Percentiles rank a stretch among this genome's conserved stretches.
phyloP scores from a whole-genome alignment of 2,888 invertebrate genomes.

The Pomacea canaliculata region DNA sequence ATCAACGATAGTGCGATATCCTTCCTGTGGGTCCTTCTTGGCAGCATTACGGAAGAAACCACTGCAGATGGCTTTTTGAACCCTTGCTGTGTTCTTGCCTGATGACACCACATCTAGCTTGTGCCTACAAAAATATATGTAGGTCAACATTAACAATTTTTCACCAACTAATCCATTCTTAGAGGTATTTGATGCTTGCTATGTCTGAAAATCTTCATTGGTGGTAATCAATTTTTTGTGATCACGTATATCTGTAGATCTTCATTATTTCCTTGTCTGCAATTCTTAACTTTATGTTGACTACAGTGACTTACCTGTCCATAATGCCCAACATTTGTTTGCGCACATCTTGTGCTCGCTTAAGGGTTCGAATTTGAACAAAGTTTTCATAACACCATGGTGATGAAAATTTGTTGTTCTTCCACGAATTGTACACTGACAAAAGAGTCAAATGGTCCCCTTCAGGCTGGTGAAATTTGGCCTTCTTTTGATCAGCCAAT shows the following conservation, averaged over 20 bases:
- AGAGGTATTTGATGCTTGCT: no score
- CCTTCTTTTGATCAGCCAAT: constrained; percentile 97
- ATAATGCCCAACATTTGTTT: constrained; percentile 97
- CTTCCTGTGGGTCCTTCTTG: constrained; percentile 98
- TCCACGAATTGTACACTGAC: constrained; percentile 99
- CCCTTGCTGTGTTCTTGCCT: constrained; percentile 92
- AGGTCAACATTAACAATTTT: background rate
- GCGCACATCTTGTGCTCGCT: constrained; percentile 96
- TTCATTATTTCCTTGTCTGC: background rate
- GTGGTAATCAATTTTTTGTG: no score
- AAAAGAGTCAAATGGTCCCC: constrained; percentile 97
- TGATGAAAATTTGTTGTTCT: constrained; percentile 98
- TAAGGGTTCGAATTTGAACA: constrained; percentile 95
- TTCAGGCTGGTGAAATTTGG: constrained; percentile 98
- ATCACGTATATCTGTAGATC: no score
- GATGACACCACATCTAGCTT: constrained; percentile 91
- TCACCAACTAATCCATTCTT: background rate
- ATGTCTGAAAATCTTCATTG: no score
- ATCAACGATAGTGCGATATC: constrained; percentile 95
- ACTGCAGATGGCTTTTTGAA: constrained; percentile 97
- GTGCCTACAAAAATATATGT: constrained; percentile 54
- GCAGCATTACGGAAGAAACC: constrained; percentile 99
- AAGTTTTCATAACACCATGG: constrained; percentile 99
- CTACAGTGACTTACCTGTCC: constrained; percentile 79
- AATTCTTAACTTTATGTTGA: no score